Conservation (phyloP, 2,888 invertebrate genomes). For the Latheticus oryzae region DNA sequence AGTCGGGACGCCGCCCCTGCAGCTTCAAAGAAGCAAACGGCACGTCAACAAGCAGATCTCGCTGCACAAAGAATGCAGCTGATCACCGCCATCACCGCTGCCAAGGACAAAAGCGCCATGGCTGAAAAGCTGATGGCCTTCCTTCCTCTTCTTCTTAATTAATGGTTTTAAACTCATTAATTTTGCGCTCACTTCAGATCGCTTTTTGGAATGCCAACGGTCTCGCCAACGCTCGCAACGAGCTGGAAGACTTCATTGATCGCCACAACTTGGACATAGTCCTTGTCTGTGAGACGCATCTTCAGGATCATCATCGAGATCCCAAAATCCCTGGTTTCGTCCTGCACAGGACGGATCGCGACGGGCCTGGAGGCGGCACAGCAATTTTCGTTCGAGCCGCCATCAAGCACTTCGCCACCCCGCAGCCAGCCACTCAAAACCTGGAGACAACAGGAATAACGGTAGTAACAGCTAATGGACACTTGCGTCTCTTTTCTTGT, state of each 20-base stretch:
- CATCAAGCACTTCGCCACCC: neutral
- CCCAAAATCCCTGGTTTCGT: neutral
- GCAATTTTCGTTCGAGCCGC: conserved; percentile 1
- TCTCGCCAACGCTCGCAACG: too few relatives aligned
- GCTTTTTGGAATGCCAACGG: too few relatives aligned
- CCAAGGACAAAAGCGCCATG: neutral
- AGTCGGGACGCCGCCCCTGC: too few relatives aligned
- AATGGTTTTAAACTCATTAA: too few relatives aligned
- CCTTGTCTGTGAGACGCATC: too few relatives aligned
- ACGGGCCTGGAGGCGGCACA: conserved; percentile 5
- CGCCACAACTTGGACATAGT: too few relatives aligned
- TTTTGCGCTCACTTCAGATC: too few relatives aligned
- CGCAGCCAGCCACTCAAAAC: neutral
- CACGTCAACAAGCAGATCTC: neutral
- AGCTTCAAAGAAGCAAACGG: too few relatives aligned
- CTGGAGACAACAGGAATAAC: neutral
- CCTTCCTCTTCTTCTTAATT: too few relatives aligned
- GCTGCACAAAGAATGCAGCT: neutral
- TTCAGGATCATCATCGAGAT: too few relatives aligned
- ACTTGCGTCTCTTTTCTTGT: neutral
- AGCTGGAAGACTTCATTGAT: too few relatives aligned
- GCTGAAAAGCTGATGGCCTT: too few relatives aligned
- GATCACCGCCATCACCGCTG: neutral
- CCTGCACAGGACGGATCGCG: neutral
- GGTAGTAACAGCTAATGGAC: neutral